A percentile compares a stretch with the other conserved stretches of the same genome.
These are phyloP conservation scores for Eledone cirrhosa DNA, from an alignment of 2,888 invertebrate genomes.

Conservation along the genomic window DNA sequence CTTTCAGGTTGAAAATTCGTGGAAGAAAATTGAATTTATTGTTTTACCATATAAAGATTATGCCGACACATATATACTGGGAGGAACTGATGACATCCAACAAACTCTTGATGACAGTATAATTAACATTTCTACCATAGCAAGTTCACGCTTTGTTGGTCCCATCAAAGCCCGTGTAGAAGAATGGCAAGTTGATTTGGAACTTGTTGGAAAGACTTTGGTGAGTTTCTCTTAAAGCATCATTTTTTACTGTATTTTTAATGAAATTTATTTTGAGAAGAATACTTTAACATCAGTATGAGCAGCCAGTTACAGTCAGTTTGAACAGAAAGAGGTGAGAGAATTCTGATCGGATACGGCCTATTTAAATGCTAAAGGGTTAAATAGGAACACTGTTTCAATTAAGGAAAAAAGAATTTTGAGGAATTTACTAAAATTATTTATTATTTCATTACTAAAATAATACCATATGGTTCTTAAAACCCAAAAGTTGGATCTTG, in stretches of 20 bases:
- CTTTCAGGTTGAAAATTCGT: slow-evolving; percentile 78
- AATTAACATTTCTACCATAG: slow-evolving; percentile 83
- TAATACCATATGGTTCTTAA: no score
- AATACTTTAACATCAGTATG: no score
- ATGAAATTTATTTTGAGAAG: neutral
- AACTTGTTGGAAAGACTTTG: slow-evolving; percentile 79
- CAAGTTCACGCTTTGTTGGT: slow-evolving; percentile 83
- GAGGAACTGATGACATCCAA: slow-evolving; percentile 84
- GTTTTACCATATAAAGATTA: slow-evolving; percentile 80
- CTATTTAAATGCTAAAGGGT: no score
- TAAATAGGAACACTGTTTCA: no score
- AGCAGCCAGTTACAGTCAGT: no score
- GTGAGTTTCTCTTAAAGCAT: slow-evolving; percentile 69
- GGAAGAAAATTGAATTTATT: slow-evolving; percentile 81
- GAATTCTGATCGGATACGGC: no score
- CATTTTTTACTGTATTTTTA: neutral
- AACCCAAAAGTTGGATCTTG: no score
- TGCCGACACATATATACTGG: slow-evolving; percentile 83
- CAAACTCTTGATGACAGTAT: slow-evolving; percentile 82
- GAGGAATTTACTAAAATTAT: no score
- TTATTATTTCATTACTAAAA: no score
- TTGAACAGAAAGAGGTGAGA: no score
- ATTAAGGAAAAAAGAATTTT: no score
- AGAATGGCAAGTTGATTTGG: slow-evolving; percentile 80
- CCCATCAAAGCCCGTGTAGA: slow-evolving; percentile 83